Conservation (phyloP, 2,113 vertebrate species). For the Lepus americanus region DNA sequence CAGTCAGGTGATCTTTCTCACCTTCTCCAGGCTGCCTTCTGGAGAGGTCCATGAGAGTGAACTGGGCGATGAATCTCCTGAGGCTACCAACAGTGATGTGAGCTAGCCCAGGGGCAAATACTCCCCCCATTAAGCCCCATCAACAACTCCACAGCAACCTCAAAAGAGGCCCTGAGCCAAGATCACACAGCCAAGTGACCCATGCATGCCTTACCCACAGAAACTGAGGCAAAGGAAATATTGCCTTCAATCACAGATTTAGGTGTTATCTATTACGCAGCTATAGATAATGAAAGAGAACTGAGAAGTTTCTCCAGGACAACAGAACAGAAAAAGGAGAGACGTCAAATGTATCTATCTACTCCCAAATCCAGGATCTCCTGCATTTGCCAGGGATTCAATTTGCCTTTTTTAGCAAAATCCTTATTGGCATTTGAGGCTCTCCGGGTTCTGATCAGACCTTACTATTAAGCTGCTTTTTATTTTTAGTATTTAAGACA, state of each 20-base stretch:
- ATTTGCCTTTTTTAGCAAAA: background rate
- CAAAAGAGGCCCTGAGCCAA: too few relatives aligned
- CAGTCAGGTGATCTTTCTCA: fast-evolving
- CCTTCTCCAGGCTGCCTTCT: background rate
- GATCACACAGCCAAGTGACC: too few relatives aligned
- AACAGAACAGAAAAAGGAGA: background rate
- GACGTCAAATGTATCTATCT: background rate
- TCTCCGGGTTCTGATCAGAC: background rate
- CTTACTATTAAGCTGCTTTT: background rate
- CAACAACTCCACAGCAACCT: background rate
- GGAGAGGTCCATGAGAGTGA: background rate
- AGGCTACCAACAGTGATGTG: fast-evolving
- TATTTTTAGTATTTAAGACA: background rate
- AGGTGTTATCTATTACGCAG: background rate
- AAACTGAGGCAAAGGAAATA: background rate
- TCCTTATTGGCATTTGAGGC: background rate
- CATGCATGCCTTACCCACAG: background rate
- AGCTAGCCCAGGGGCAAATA: background rate
- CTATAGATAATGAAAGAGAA: background rate
- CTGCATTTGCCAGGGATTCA: background rate
- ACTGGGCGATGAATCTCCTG: background rate
- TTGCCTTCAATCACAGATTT: background rate
- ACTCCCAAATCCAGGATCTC: background rate
- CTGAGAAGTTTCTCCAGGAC: background rate
- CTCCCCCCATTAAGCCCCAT: background rate